Percentiles rank a stretch among this genome's conserved stretches.
phyloP scores from a whole-genome alignment of 2,888 invertebrate species.

The Microplitis deprimator region DNA sequence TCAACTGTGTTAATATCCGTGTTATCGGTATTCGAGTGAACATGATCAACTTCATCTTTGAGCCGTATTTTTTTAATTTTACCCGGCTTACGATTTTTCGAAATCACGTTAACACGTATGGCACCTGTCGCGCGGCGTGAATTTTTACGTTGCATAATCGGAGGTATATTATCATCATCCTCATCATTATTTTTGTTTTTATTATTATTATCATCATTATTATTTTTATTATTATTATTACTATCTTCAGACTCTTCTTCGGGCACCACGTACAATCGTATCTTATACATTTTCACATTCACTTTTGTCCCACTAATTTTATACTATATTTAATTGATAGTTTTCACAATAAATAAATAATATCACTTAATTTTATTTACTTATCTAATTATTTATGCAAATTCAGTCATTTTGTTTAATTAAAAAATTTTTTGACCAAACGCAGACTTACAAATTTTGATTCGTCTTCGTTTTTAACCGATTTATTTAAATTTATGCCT shows the following conservation, averaged over 20 bases:
- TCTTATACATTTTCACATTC: conserved; percentile 55
- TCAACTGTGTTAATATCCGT: conserved; percentile 48
- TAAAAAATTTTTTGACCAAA: no score
- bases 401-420: no score
- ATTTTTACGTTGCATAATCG: conserved; percentile 55
- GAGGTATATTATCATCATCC: conserved; percentile 50
- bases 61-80: not conserved
- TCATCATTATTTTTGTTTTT: conserved; percentile 49
- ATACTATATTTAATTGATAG: conserved; percentile 2
- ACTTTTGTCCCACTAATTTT: not conserved
- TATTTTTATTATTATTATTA: conserved; percentile 46
- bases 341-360: not conserved
- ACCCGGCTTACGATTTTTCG: conserved; percentile 45
- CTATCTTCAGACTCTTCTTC: conserved; percentile 50
- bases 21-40: conserved; percentile 15
- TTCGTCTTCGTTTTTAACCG: no score
- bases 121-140: conserved; percentile 54
- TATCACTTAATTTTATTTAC: not conserved
- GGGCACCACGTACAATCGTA: conserved; percentile 59
- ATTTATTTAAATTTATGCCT: no score
- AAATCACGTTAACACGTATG: conserved; percentile 53
- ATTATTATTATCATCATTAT: not conserved
- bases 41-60: conserved; percentile 10
- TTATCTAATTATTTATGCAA: conserved; percentile 15
- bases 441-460: no score